Base-by-base conservation (phyloP, 2,797 vertebrate species). In the Micromesistius poutassou region DNA sequence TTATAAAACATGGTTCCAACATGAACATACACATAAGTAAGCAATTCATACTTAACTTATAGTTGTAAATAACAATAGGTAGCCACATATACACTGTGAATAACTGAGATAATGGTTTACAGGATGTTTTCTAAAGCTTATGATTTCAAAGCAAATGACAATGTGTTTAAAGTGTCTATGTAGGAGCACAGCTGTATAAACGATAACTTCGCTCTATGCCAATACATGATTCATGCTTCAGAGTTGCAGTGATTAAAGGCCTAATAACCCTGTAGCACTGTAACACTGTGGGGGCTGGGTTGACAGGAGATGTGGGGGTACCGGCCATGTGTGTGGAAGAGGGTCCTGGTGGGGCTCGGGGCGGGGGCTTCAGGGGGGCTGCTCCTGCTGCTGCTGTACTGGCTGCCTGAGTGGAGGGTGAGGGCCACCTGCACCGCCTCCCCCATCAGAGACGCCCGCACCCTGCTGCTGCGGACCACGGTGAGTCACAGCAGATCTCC, bases 401-500 rank as follows among this genome's bases (percentile, higher is more conserved):
- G 97, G 97, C 94, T 97, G 89, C 97, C 97, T 3, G 93, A 96
- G 88, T 98, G 97, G 97, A 93, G 95, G 0, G 96, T 97, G 80
- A 96, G 95, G 86, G 89, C 93, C n/a, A 97, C 95, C 0, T 96
- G 96, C 88, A 88, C 82, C 77, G 91, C 76, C 89, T 90, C 94
- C 42, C 73, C 95, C 0, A 83, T 97, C 74, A 91, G 84, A 78
- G 94, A 95, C 38, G 97, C 96, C 74, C 93, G 93, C 79, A 95
- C 95, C 68, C 93, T 98, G 89, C 95, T 98, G 86, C 94, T 98
- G 85, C 94, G 95, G 86, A 95, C 96, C 77, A 97, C 95, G 78
- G 97, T 98, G 87, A 89, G 94, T 68, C 62, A 28, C 62, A 0
- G 62, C 62, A 25, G 8, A 4, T 42, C 0, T 16, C 40, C 10